phyloP scores from a whole-genome alignment of 2,888 invertebrate genomes.

The Aphodius sticticus region DNA sequence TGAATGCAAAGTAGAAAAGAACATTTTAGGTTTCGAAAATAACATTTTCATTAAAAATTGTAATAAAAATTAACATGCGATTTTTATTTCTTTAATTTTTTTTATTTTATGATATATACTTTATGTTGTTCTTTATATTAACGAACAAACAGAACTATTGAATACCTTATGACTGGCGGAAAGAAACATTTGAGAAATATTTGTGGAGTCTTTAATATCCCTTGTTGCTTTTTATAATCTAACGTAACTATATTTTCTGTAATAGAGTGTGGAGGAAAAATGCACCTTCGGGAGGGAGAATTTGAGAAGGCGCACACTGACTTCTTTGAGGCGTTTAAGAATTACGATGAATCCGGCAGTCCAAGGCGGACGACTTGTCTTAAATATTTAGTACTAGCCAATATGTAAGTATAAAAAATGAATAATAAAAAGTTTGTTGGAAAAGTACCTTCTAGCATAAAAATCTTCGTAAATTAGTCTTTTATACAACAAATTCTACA shows the following conservation, averaged over 20 bases:
- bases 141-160: too few relatives aligned
- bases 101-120: too few relatives aligned
- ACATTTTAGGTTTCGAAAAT: too few relatives aligned
- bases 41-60: too few relatives aligned
- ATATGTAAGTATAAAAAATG: constrained; percentile 78
- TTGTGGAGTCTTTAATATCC: too few relatives aligned
- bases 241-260: constrained; percentile 35
- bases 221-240: too few relatives aligned
- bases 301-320: constrained; percentile 99
- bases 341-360: constrained; percentile 99
- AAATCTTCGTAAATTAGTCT: not conserved
- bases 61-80: too few relatives aligned
- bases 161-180: too few relatives aligned
- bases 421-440: not conserved
- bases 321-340: constrained; percentile 99
- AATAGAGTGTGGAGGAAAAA: constrained; percentile 97
- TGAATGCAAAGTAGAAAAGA: too few relatives aligned
- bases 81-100: too few relatives aligned
- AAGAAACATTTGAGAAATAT: too few relatives aligned
- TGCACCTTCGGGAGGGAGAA: constrained; percentile 98
- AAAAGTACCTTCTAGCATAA: not conserved
- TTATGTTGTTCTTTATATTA: too few relatives aligned
- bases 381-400: constrained; percentile 97
- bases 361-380: constrained; percentile 95
- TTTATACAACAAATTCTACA: not conserved